Conservation (phyloP, 2,113 vertebrate genomes). For the Chloropsis hardwickii region DNA sequence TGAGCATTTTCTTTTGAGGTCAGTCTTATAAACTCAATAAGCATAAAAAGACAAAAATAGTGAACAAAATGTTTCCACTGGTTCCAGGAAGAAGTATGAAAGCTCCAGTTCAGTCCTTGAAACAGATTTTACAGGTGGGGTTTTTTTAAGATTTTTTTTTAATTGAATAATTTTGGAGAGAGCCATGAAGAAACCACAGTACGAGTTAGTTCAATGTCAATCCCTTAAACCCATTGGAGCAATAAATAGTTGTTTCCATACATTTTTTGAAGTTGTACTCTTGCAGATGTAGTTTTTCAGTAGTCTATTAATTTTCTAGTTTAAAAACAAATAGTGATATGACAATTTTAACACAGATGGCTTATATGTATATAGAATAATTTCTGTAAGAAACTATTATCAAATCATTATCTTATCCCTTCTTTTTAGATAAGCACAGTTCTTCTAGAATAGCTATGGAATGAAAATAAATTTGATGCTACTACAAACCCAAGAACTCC, state of each 20-base stretch:
- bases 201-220: neutral
- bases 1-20: neutral
- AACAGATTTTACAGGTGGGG: rapidly evolving
- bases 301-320: neutral
- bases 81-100: neutral
- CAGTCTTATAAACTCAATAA: neutral
- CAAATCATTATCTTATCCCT: neutral
- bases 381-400: neutral
- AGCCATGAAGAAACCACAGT: neutral
- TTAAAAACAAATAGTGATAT: neutral
- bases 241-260: neutral
- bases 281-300: neutral
- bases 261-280: neutral
- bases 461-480: neutral
- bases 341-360: neutral
- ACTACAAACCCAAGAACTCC: neutral
- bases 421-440: neutral
- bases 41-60: neutral
- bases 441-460: neutral
- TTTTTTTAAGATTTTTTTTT: neutral
- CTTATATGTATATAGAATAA: rapidly evolving
- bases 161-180: neutral
- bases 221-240: neutral
- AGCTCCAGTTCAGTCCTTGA: neutral
- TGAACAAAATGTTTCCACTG: neutral